Base-by-base conservation (phyloP, 2,797 vertebrate genomes). In the Holocentrus rufus region DNA sequence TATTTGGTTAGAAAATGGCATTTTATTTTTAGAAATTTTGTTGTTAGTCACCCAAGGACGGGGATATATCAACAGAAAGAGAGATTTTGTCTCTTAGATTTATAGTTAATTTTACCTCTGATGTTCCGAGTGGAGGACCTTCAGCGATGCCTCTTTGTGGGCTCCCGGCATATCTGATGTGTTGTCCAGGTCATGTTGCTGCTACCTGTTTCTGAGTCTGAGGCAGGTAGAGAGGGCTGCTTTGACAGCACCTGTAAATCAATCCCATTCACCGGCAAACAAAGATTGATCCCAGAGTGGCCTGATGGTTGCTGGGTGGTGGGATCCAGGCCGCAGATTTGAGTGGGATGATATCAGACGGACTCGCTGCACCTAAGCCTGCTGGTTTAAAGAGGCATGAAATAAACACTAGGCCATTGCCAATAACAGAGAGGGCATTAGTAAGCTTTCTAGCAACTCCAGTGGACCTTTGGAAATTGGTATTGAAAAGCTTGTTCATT, bases 231-330 rank as follows among this genome's bases (percentile, higher is more conserved):
- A 81, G 77, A 91, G 81, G 87, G 85, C 85, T 92, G 89, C 90
- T 92, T 92, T 93, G 93, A 94, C 92, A 93, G 92, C 87, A 87
- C 87, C 90, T 93, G 90, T 93, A 94, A 95, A 95, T 95, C 93
- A 94, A 92, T 94, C 91, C 90, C 80, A 77, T 85, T 81, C 91
- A 88, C 88, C 74, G 84, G 80, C 90, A 91, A 93, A 91, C 91
- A 93, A 91, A 94, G 92, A 95, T 94, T 94, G 93, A 94, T 94
- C 91, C 89, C 87, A 85, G 85, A 82, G 91, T 85, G 83, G 89
- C 88, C 85, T 82, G 83, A 88, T 90, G 88, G 88, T 88, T 88
- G 86, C 84, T 76, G 85, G 81, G 83, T 69, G 77, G 80, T 84
- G 77, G 85, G 91, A 86, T 90, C 85, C 79, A 84, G 90, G 86